A percentile compares a stretch with the other conserved stretches of the same genome.
These are phyloP conservation scores for Noctua pronuba DNA, from an alignment of 2,888 invertebrate species.

Conservation along the genomic window DNA sequence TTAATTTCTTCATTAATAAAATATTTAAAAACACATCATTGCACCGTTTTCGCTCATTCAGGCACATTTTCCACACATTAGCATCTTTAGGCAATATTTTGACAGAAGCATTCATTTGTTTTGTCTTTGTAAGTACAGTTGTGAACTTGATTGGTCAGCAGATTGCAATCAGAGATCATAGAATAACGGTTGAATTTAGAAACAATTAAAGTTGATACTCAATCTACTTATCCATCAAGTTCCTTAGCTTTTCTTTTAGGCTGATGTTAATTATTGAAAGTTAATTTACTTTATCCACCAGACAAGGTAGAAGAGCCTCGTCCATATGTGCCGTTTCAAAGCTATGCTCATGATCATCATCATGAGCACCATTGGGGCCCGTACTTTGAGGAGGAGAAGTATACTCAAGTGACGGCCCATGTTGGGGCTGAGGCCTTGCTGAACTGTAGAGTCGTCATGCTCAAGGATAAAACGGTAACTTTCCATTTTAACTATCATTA, in stretches of 20 bases:
- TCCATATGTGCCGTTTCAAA: conserved; percentile 86
- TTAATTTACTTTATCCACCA: conserved; percentile 63
- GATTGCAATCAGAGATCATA: background rate
- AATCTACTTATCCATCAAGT: conserved; percentile 20
- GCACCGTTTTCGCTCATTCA: conserved; percentile 40
- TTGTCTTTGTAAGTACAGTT: background rate
- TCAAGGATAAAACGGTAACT: conserved; percentile 91
- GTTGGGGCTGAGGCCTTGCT: conserved; percentile 92
- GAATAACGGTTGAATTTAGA: background rate
- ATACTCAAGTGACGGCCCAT: conserved; percentile 91
- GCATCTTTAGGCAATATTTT: conserved; percentile 3
- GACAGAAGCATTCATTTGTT: conserved; percentile 9
- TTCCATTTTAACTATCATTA: background rate
- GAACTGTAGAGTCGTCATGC: conserved; percentile 93
- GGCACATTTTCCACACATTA: conserved; percentile 38
- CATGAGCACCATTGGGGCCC: conserved; percentile 94
- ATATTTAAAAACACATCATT: conserved; percentile 26
- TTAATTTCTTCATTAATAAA: conserved; percentile 36
- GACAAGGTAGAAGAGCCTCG: conserved; percentile 87
- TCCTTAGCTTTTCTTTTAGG: background rate
- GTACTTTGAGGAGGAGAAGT: conserved; percentile 92
- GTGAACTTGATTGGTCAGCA: conserved; percentile 22
- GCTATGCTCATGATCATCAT: conserved; percentile 89
- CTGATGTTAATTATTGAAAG: background rate
- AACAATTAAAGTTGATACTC: background rate